Base-by-base conservation (phyloP, 1,140 invertebrate genomes). In the Eumeta japonica region DNA sequence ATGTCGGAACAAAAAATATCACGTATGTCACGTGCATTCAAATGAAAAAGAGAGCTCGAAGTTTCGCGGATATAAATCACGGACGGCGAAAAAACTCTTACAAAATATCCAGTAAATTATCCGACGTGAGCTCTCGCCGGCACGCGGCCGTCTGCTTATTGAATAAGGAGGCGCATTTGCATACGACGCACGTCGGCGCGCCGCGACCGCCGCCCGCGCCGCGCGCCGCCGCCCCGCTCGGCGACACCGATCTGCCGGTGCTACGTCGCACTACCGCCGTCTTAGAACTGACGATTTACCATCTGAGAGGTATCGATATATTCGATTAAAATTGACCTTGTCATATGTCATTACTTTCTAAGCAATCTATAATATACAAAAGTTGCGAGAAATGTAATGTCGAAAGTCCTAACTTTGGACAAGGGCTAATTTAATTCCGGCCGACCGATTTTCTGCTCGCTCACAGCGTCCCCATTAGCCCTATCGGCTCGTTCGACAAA, bases 41-140 rank as follows among this genome's bases (percentile, higher is more conserved):
- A 72, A 74, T 74, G 67, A 68, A 74, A 70, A 74, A 68, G 60
- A 63, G 64, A 61, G 62, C 59, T 70, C 43, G 56, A 70, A 74
- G 65, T 71, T 74, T 70, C 57, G 60, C 59, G 63, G 62, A 58
- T 62, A 74, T 74, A 74, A 74, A 74, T 74, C 66, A 74, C 66
- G 58, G 65, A 70, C 55, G 65, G 61, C 58, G 65, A 71, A 74
- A 74, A 74, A 74, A 70, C 58, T 74, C 71, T 71, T 70, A 72
- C 70, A 74, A 74, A 71, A 71, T 74, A 74, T 74, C 70, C 62
- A 74, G 70, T 74, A 74, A 74, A 74, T 74, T 74, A 74, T 74
- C 65, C 65, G 70, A 74, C 66, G 67, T 68, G 70, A 71, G 60
- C 66, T 70, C 60, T 71, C 58, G 55, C 57, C 61, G 64, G 62